Base-by-base conservation (phyloP, 2,797 vertebrate species). In the Sebastes oblongus region DNA sequence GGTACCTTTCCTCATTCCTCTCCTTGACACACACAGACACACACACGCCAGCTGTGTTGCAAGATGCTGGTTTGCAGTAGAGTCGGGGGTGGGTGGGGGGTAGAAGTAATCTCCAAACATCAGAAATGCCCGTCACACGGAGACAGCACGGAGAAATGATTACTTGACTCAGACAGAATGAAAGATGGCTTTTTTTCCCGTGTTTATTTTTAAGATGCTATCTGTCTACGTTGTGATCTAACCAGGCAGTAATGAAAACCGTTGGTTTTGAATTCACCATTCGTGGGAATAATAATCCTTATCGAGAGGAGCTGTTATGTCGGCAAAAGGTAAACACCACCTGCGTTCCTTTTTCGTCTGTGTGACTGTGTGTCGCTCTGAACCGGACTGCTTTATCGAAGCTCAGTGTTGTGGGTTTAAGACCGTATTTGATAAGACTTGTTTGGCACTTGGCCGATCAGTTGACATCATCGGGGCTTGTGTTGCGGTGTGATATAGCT, bases 381-480 rank as follows among this genome's bases (percentile, higher is more conserved):
- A 81, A 60, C 36, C 11, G 34, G 14, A 7, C 58, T 2, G 32
- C 54, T 66, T 60, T 74, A 80, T 87, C 56, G 36, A 68, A 72
- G 16, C 54, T 60, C n/a, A 3, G 39, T 67, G 82, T 78, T 86
- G 74, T 81, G 32, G 80, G 54, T 78, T 88, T 46, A 59, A 77
- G 65, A 62, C 73, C 72, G 76, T 66, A n/a, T 83, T 89, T 82
- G 84, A 89, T 89, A 81, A 88, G 75, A 54, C 58, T 60, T 72
- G 80, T 85, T 88, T 84, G 87, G 77, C 32, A 13, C 77, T 78
- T n/a, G 36, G 80, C 87, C 81, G 70, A 72, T 83, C 65, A 27
- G 71, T 55, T 66, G 25, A 87, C 67, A 77, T 84, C 78, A 78
- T 75, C 65, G 0, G 73, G 82, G 75, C 62, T 85, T 83, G 79